phyloP scores from a whole-genome alignment of 2,797 vertebrate genomes.

The Danio tinwini region DNA sequence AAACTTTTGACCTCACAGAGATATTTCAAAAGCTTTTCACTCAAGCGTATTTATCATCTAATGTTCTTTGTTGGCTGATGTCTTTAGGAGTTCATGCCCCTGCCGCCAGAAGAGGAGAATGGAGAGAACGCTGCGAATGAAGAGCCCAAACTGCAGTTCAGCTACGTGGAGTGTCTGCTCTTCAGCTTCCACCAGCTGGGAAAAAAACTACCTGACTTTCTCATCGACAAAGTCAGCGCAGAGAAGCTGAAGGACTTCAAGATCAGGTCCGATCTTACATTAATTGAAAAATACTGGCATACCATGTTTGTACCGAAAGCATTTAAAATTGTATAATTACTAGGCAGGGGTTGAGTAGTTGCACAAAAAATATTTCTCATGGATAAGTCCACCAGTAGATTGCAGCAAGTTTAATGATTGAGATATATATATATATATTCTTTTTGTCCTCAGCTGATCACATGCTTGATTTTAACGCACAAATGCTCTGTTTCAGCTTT shows the following conservation, averaged over 20 bases:
- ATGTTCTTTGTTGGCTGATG: background rate
- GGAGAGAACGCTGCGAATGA: slow-evolving; percentile 90
- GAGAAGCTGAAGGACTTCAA: slow-evolving; percentile 98
- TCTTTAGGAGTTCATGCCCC: slow-evolving; percentile 93
- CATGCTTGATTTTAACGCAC: too few species aligned
- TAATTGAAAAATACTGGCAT: background rate
- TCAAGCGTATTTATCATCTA: background rate
- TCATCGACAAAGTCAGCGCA: slow-evolving; percentile 92
- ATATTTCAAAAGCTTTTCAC: background rate
- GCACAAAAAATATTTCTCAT: too few species aligned
- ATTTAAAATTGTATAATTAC: background rate
- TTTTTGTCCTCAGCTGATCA: too few species aligned
- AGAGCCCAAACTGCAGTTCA: slow-evolving; percentile 97
- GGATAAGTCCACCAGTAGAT: too few species aligned
- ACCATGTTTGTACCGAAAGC: background rate
- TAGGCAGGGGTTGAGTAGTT: background rate
- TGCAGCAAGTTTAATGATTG: too few species aligned
- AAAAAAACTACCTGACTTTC: slow-evolving; percentile 95
- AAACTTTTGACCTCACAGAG: slow-evolving; percentile 5
- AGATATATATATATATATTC: too few species aligned
- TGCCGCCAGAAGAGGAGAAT: slow-evolving; percentile 95
- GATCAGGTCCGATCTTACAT: slow-evolving; percentile 82
- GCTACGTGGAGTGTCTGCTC: slow-evolving; percentile 96
- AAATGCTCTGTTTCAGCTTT: too few species aligned
- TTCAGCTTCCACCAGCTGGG: slow-evolving; percentile 96